phyloP scores from a whole-genome alignment of 2,113 vertebrate genomes.

The Trematocara unimaculatum region DNA sequence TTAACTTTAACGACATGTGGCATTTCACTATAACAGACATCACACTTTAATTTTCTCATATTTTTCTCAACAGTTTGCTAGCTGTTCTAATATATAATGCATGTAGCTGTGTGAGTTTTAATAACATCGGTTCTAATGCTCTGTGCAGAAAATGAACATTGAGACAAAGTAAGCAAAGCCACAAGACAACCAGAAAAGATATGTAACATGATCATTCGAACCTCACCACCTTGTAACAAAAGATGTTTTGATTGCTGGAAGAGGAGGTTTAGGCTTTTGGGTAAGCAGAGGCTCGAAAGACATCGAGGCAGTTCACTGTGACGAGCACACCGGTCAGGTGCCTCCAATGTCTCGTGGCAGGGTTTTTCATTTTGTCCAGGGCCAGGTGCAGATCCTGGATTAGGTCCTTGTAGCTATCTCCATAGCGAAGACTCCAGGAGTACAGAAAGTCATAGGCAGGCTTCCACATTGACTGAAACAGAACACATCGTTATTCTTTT shows the following conservation, averaged over 20 bases:
- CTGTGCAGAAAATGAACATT: background rate
- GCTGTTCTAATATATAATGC: background rate
- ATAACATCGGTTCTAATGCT: background rate
- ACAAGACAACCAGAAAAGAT: background rate
- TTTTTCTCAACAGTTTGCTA: background rate
- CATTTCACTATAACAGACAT: background rate
- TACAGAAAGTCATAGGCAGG: conserved; percentile 97
- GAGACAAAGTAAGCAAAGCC: background rate
- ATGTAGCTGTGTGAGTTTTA: background rate
- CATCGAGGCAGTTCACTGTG: conserved; percentile 87
- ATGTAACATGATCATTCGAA: background rate
- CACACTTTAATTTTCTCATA: background rate
- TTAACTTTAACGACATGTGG: background rate
- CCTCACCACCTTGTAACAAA: background rate
- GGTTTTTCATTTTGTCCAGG: conserved; percentile 94
- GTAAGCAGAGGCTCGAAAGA: conserved; percentile 77
- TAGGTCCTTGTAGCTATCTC: conserved; percentile 83
- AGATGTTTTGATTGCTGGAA: background rate
- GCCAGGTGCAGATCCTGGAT: conserved; percentile 89
- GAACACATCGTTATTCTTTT: background rate
- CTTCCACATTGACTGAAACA: conserved; percentile 91
- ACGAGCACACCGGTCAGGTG: conserved; percentile 88
- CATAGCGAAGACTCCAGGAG: conserved; percentile 85
- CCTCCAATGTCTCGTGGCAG: conserved; percentile 90
- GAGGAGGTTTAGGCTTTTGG: conserved; percentile 53